phyloP scores from a whole-genome alignment of 2,888 invertebrate species.

The Nomada hirtipes region DNA sequence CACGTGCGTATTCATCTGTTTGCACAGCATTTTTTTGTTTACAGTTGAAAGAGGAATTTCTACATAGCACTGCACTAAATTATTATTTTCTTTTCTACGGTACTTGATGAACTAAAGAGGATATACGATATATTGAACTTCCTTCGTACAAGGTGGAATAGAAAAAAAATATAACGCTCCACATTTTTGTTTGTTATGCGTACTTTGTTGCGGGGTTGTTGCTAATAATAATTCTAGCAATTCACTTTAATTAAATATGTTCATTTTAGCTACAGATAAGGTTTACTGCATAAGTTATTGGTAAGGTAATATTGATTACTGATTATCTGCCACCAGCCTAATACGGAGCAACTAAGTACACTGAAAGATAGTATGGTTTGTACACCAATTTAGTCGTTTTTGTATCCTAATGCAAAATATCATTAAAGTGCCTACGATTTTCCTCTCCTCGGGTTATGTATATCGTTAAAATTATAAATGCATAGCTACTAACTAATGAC shows the following conservation, averaged over 20 bases:
- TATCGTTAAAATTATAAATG: not conserved
- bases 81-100: not conserved
- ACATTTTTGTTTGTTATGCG: too few relatives aligned
- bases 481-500: not conserved
- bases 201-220: too few relatives aligned
- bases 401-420: not conserved
- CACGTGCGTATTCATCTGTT: too few relatives aligned
- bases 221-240: too few relatives aligned
- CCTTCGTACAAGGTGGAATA: too few relatives aligned
- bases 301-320: not conserved
- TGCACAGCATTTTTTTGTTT: constrained; percentile 6
- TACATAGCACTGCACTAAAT: not conserved
- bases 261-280: too few relatives aligned
- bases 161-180: too few relatives aligned
- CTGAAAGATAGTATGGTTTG: not conserved
- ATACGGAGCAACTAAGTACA: not conserved
- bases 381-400: not conserved
- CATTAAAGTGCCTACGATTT: not conserved
- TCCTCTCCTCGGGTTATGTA: not conserved
- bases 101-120: too few relatives aligned
- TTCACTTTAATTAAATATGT: too few relatives aligned
- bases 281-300: too few relatives aligned
- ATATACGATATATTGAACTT: too few relatives aligned
- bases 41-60: constrained; percentile 1
- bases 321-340: not conserved